phyloP scores from a whole-genome alignment of 2,113 vertebrate species.

The Zingel zingel region DNA sequence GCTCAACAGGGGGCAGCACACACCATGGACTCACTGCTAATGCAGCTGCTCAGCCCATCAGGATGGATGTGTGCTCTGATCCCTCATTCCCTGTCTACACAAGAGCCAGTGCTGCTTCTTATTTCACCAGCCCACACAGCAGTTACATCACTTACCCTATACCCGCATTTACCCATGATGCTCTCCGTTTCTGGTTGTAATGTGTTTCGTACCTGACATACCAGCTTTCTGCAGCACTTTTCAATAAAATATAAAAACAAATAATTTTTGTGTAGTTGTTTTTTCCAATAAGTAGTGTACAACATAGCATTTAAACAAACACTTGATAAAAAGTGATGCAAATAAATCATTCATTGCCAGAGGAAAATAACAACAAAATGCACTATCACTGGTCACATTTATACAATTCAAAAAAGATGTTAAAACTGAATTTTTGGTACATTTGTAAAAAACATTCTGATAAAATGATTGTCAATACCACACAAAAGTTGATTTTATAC shows the following conservation, averaged over 20 bases:
- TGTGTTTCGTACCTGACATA: not conserved
- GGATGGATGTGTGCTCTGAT: not conserved
- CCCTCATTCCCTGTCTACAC: slow-evolving; percentile 9
- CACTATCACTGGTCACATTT: not conserved
- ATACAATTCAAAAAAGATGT: not conserved
- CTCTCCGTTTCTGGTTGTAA: not conserved
- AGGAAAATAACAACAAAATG: not conserved
- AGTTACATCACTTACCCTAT: slow-evolving; percentile 44
- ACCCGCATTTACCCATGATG: slow-evolving; percentile 23
- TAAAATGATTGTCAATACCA: too few species aligned
- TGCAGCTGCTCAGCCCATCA: slow-evolving; percentile 7
- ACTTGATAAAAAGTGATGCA: not conserved
- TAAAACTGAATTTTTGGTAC: not conserved
- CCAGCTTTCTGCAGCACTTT: not conserved
- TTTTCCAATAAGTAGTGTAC: not conserved
- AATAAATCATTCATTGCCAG: not conserved
- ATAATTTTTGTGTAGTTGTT: not conserved
- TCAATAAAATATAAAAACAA: not conserved
- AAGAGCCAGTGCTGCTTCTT: slow-evolving; percentile 25
- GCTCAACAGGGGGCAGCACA: slow-evolving; percentile 59
- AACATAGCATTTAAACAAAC: not conserved
- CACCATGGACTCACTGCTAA: slow-evolving; percentile 11
- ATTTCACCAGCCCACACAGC: slow-evolving; percentile 26
- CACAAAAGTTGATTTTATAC: too few species aligned
- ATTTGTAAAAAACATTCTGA: not conserved